Base-by-base conservation (phyloP, 2,888 invertebrate genomes). In the Calephelis perditalis region DNA sequence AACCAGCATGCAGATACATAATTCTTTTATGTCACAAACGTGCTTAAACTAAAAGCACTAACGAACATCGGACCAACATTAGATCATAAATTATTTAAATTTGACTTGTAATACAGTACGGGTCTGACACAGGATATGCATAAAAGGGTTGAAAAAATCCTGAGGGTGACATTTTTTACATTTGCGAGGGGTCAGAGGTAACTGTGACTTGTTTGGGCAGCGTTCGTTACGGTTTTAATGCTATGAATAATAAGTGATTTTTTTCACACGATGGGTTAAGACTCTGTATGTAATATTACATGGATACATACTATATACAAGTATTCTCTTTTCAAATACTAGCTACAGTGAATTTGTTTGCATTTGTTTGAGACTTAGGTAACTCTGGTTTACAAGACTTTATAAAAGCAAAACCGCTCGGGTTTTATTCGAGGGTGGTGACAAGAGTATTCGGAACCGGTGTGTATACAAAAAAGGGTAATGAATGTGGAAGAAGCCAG, bases 61-160 rank as follows among this genome's bases (percentile, higher is more conserved):
- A 79, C 80, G 77, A 85, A 82, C 77, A 73, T 64, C 66, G 77
- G 75, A 72, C 78, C 73, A 76, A 68, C 47, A 49, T 49, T 49
- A 49, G 65, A 63, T 69, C 84, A 89, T 90, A 88, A 90, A 89
- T 90, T 87, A 90, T 88, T 89, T 84, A 88, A 90, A 89, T 90
- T 79, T 88, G 86, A 87, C 86, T 88, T 82, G 89, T 89, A 88
- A 90, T 77, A 81, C 76, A 82, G 85, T 78, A 84, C 78, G 86
- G 78, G 76, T 66, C 26, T 77, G 84, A 82, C 82, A 86, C 84
- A 80, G 82, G 85, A 87, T 89, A 89, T 88, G 87, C 85, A 86
- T 84, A 86, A 86, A 86, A 87, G 87, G 89, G 87, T 86, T 86
- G 71, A 71, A 81, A 87, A 87, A 88, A 79, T 69, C 72, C 69